A percentile compares a stretch with the other conserved stretches of the same genome.
Conservation (phyloP, 2,797 vertebrate species). For the Pseudochirops cupreus region DNA sequence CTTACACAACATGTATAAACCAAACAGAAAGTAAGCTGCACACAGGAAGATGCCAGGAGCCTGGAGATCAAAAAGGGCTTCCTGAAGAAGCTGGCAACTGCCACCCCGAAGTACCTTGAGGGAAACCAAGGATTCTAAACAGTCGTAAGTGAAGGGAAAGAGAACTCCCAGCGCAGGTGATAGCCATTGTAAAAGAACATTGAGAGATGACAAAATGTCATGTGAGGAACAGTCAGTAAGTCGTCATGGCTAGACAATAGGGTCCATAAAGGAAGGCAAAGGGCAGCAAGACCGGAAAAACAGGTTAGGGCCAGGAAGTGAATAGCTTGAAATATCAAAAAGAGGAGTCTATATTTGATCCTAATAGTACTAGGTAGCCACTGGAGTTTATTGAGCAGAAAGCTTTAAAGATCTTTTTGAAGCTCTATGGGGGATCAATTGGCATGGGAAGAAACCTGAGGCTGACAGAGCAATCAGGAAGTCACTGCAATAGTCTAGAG, state of each 20-base stretch:
- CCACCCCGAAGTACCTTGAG: background rate
- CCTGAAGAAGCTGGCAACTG: background rate
- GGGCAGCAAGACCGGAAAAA: background rate
- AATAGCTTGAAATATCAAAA: background rate
- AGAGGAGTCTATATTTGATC: background rate
- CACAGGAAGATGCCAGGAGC: background rate
- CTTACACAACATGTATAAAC: background rate
- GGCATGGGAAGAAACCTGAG: background rate
- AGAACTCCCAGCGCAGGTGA: background rate
- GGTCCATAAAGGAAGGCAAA: background rate
- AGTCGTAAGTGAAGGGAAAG: background rate
- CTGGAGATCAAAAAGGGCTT: background rate
- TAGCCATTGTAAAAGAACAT: background rate
- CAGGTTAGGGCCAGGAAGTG: background rate
- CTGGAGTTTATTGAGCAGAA: background rate
- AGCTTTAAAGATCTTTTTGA: background rate
- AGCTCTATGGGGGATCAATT: background rate
- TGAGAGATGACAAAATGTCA: background rate
- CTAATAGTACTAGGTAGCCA: background rate
- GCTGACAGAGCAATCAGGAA: background rate
- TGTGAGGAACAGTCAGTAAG: background rate
- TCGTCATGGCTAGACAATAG: background rate
- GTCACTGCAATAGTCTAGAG: background rate
- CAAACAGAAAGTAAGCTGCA: background rate
- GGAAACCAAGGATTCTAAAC: background rate